Base-by-base conservation (phyloP, 2,113 vertebrate genomes). In the Notothenia rossii region DNA sequence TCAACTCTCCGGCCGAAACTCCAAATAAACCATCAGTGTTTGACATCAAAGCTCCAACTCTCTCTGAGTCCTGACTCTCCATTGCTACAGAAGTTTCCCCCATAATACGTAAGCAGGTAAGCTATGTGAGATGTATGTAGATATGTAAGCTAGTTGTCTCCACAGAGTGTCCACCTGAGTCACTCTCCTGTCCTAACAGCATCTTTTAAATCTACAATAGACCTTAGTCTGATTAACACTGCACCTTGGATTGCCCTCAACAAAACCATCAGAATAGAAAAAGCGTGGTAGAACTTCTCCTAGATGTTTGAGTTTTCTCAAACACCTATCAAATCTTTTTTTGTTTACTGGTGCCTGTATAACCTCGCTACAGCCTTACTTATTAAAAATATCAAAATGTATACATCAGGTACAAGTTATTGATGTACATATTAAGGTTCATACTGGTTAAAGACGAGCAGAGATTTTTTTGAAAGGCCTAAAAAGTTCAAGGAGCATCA, bases 131-230 rank as follows among this genome's bases (percentile, higher is more conserved):
- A 22, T 22, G 22, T 22, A 22, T 22, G 22, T 22, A 22, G 22
- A 22, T 22, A 22, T 22, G 22, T 22, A 22, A 22, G 22, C 49
- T 25, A 10, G 15, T 29, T 64, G 36, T 77, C 20, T 56, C 54
- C 14, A 12, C 15, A 51, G 45, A 53, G 51, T 10, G n/a, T 22
- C 60, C 22, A 55, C 59, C 70, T 78, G 66, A 86, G 60, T 56
- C 71, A 54, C 72, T 72, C 74, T 63, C 29, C 48, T 77, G 68
- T 58, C 66, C 62, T 33, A 22, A 55, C 72, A 58, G 63, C 62
- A 40, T 81, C 66, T 72, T 51, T 13, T 56, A 60, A 53, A 58
- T 79, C 68, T 67, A 64, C 62, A 65, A 7, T 43, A 10, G 4
- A 54, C 33, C 58, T 61, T 53, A 40, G 45, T 68, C 71, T 69